A percentile compares a stretch with the other conserved stretches of the same genome.
Conservation (phyloP, 1,140 invertebrate species). For the Megalonaias nervosa region DNA sequence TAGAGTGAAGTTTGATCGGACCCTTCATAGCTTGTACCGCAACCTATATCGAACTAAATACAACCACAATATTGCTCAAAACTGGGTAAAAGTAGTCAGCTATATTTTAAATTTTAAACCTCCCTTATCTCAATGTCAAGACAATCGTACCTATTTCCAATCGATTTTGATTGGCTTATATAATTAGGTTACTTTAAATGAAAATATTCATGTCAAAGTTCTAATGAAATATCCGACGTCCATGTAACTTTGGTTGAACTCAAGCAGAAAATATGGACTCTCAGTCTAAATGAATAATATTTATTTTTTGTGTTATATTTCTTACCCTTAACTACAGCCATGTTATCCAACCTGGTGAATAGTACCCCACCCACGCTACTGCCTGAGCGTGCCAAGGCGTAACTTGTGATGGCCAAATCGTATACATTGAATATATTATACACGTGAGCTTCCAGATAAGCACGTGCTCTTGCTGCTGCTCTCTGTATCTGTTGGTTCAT, state of each 20-base stretch:
- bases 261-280: not conserved
- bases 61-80: too few relatives aligned
- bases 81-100: too few relatives aligned
- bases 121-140: too few relatives aligned
- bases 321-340: slow-evolving; percentile 74
- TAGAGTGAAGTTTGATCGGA: too few relatives aligned
- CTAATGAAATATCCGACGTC: too few relatives aligned
- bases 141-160: too few relatives aligned
- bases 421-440: slow-evolving; percentile 80
- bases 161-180: too few relatives aligned
- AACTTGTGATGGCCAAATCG: slow-evolving; percentile 75
- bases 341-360: slow-evolving; percentile 79
- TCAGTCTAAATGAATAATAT: not conserved
- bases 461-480: slow-evolving; percentile 82
- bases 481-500: slow-evolving; percentile 73
- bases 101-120: too few relatives aligned
- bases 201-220: too few relatives aligned
- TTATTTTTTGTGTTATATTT: slow-evolving; percentile 37
- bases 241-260: not conserved
- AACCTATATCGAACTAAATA: too few relatives aligned
- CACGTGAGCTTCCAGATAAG: slow-evolving; percentile 85
- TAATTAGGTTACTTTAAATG: too few relatives aligned
- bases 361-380: slow-evolving; percentile 79
- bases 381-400: slow-evolving; percentile 80
- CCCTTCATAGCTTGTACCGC: too few relatives aligned